Conservation (phyloP, 2,113 vertebrate genomes). For the Podiceps cristatus region DNA sequence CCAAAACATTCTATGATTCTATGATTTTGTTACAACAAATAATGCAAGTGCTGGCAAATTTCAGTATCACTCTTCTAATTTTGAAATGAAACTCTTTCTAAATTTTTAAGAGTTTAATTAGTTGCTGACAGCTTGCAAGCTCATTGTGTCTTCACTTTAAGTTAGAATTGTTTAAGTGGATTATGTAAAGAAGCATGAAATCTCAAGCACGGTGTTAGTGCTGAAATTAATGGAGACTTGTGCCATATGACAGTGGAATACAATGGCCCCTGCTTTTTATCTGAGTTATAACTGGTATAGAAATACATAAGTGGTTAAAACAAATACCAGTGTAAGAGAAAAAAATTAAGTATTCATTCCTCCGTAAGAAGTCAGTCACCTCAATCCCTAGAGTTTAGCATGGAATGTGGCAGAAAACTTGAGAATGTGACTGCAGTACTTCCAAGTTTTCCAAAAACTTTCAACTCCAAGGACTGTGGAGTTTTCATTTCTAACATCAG, state of each 20-base stretch:
- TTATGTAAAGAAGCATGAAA: neutral
- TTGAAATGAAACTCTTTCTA: neutral
- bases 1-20: too few relatives aligned
- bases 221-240: neutral
- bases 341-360: neutral
- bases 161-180: neutral
- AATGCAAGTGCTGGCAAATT: neutral
- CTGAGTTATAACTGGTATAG: neutral
- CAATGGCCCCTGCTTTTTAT: neutral
- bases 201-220: neutral
- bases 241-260: neutral
- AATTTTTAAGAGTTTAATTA: neutral
- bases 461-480: neutral
- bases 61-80: neutral
- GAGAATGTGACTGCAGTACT: neutral
- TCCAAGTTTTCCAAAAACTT: neutral
- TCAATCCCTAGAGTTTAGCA: neutral
- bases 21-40: neutral
- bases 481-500: neutral
- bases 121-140: neutral
- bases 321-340: neutral
- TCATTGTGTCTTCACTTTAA: neutral
- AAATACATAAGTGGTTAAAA: neutral
- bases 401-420: neutral
- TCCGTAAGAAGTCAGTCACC: neutral